Percentiles rank a stretch among this genome's conserved stretches.
Evolutionary conservation across 2,888 invertebrate species (phyloP).

Genomic region (Drosophila picticornis): DNA sequence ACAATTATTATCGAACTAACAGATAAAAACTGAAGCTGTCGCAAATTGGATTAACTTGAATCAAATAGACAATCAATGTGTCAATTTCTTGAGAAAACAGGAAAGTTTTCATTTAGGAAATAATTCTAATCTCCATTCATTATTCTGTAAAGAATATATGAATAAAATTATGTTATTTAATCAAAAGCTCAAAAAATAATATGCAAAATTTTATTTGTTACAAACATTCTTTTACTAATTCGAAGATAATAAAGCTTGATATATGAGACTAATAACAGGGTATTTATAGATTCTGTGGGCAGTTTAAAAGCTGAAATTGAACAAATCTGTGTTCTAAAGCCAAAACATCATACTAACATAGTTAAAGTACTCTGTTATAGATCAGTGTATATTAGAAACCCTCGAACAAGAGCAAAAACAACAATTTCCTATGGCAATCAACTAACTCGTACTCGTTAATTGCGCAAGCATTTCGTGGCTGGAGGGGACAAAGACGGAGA

Average conservation of each 20-base stretch:
- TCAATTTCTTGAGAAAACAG: not conserved
- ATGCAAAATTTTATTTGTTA: conserved; percentile 1
- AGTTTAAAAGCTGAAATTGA: not conserved
- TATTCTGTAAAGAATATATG: conserved; percentile 5
- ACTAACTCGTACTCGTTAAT: conserved; percentile 40
- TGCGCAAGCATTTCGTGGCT: conserved; percentile 36
- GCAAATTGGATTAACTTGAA: not conserved
- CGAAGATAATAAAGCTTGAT: conserved; percentile 6
- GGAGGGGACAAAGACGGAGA: not conserved
- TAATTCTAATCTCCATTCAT: not conserved
- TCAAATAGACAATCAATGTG: not conserved
- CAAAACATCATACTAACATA: not conserved
- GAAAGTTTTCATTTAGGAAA: not conserved
- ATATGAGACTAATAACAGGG: not conserved
- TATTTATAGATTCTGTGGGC: not conserved
- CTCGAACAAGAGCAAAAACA: conserved; percentile 8
- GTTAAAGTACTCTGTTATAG: not conserved
- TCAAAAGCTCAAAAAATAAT: conserved; percentile 3
- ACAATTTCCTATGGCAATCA: conserved; percentile 35
- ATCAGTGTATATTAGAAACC: conserved; percentile 32
- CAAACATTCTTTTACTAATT: conserved; percentile 22
- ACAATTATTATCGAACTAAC: not conserved
- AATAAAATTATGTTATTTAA: not conserved
- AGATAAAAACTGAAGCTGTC: not conserved
- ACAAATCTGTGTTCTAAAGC: not conserved